phyloP scores from a whole-genome alignment of 2,113 vertebrate genomes.

The Dipodomys stephensi region DNA sequence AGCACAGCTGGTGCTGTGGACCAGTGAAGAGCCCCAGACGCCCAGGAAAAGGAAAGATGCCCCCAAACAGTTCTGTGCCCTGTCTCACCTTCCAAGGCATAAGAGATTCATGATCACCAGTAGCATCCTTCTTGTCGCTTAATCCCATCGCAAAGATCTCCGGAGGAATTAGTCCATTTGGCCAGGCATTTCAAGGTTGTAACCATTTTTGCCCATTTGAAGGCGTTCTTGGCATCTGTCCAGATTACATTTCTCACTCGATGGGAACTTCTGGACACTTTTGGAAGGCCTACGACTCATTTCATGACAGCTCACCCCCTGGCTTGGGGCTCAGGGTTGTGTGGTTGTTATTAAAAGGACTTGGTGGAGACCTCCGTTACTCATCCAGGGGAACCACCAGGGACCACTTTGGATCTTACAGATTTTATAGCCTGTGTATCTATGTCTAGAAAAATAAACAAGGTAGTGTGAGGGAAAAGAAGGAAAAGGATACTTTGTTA shows the following conservation, averaged over 20 bases:
- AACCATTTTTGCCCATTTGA: neutral
- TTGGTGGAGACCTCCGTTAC: neutral
- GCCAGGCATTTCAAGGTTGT: neutral
- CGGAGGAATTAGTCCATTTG: neutral
- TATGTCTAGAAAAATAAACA: neutral
- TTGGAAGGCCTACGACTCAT: neutral
- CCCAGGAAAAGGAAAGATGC: too few species aligned
- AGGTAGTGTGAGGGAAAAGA: neutral
- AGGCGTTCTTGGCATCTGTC: neutral
- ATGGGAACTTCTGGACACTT: neutral
- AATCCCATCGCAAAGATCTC: neutral
- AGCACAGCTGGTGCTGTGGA: too few species aligned
- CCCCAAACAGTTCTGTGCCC: too few species aligned
- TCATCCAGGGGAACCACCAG: too few species aligned
- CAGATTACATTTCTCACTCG: neutral
- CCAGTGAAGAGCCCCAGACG: too few species aligned
- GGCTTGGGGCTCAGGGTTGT: neutral
- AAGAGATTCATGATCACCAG: neutral
- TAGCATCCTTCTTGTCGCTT: too few species aligned
- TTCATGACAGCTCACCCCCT: fast-evolving
- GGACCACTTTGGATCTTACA: neutral
- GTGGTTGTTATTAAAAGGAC: neutral
- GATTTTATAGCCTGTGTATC: neutral
- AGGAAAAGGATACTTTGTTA: too few species aligned
- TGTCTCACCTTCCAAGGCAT: too few species aligned